Evolutionary conservation across 2,113 vertebrate species (phyloP).

Genomic region (Rhinolophus ferrumequinum): DNA sequence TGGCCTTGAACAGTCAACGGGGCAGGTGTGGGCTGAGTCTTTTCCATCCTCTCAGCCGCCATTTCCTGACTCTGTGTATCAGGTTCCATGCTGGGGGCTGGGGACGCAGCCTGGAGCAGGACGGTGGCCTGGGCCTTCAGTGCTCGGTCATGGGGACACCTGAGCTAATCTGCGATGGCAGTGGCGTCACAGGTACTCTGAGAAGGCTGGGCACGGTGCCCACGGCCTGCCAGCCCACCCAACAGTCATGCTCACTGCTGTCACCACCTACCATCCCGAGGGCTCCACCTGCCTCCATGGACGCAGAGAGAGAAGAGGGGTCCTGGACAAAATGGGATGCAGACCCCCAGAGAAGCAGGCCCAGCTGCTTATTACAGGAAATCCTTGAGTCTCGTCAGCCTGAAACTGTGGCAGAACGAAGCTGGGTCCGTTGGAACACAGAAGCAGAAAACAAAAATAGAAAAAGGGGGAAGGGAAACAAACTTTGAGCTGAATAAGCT

Average conservation of each 20-base stretch:
- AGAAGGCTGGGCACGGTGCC: neutral
- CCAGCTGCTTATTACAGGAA: neutral
- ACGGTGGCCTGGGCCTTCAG: neutral
- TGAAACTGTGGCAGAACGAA: neutral
- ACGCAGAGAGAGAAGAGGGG: fast-evolving
- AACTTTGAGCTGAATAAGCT: neutral
- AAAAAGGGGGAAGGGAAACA: too few species aligned
- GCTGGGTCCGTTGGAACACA: neutral
- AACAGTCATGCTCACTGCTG: fast-evolving
- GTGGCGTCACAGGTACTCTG: neutral
- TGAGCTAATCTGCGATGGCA: fast-evolving
- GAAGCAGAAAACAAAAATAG: neutral
- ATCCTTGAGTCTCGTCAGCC: neutral
- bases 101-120: neutral
- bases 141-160: fast-evolving
- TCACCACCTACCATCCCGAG: neutral
- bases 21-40: neutral
- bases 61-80: too few species aligned
- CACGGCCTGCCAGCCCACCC: neutral
- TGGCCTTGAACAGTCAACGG: too few species aligned
- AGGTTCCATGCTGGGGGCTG: too few species aligned
- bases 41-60: neutral
- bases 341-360: neutral
- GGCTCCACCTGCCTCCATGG: neutral
- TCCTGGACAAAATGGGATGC: neutral